phyloP scores from a whole-genome alignment of 2,113 vertebrate genomes.

The Burhinus oedicnemus region DNA sequence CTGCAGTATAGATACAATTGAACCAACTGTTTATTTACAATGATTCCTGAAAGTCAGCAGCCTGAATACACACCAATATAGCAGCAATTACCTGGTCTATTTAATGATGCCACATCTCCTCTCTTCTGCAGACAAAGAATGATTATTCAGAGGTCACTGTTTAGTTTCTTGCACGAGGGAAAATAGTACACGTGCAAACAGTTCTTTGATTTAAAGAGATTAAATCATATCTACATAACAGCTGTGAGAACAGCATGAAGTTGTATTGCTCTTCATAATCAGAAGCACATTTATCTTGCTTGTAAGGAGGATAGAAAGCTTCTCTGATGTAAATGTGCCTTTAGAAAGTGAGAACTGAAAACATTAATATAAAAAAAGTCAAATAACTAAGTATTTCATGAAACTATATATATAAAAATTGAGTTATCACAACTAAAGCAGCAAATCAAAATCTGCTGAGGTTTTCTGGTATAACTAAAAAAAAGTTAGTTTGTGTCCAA shows the following conservation, averaged over 20 bases:
- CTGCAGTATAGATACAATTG: constrained; percentile 18
- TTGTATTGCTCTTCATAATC: not conserved
- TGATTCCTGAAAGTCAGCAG: constrained; percentile 59
- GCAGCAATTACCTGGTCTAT: constrained; percentile 53
- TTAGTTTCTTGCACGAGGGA: not conserved
- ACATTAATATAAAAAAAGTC: constrained; percentile 74
- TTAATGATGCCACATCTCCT: not conserved
- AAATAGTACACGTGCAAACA: not conserved
- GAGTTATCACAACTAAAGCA: constrained; percentile 82
- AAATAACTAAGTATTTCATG: constrained; percentile 74
- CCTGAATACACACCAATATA: constrained; percentile 38
- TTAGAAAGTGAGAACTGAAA: constrained; percentile 72
- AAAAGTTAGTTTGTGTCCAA: constrained; percentile 75
- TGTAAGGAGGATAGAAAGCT: constrained; percentile 47
- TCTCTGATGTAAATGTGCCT: constrained; percentile 75
- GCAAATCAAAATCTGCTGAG: constrained; percentile 83
- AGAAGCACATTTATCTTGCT: constrained; percentile 28
- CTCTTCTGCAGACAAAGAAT: constrained; percentile 15
- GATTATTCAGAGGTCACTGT: constrained; percentile 41
- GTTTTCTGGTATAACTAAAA: constrained; percentile 78
- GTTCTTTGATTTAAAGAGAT: not conserved
- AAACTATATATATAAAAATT: constrained; percentile 78
- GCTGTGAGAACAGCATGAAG: not conserved
- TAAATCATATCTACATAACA: not conserved
- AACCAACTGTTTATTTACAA: constrained; percentile 65